A percentile compares a stretch with the other conserved stretches of the same genome.
phyloP scores from a whole-genome alignment of 2,797 vertebrate genomes.

The Malacoctenus gilli region DNA sequence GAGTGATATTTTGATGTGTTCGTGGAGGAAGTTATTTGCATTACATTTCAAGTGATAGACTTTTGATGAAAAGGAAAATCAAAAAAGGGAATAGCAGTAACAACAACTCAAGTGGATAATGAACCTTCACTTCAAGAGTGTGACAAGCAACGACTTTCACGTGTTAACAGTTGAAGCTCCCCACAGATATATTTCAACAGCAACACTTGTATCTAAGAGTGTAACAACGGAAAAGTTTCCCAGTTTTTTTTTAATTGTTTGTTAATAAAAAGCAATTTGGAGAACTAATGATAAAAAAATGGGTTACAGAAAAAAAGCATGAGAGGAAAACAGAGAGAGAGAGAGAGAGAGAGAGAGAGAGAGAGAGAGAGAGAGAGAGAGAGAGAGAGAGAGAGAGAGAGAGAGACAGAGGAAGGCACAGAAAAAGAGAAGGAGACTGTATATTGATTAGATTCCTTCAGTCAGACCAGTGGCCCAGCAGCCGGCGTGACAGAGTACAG shows the following conservation, averaged over 20 bases:
- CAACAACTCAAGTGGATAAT: neutral
- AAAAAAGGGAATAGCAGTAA: too few relatives aligned
- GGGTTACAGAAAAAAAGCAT: constrained; percentile 2
- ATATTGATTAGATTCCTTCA: constrained; percentile 77
- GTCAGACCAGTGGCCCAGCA: constrained; percentile 60
- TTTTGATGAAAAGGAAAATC: too few relatives aligned
- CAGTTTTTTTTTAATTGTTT: constrained; percentile 30
- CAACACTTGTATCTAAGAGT: constrained; percentile 4
- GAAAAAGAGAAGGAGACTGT: constrained; percentile 32
- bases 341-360: too few relatives aligned
- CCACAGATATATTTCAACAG: constrained; percentile 5
- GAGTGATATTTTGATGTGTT: too few relatives aligned
- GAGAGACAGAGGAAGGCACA: constrained; percentile 10
- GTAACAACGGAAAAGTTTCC: too few relatives aligned
- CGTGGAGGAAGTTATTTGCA: too few relatives aligned
- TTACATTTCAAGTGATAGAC: too few relatives aligned
- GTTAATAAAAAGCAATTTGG: constrained; percentile 14
- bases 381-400: constrained; percentile 12
- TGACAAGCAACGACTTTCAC: too few relatives aligned
- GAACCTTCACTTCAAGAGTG: too few relatives aligned
- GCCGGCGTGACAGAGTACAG: constrained; percentile 71
- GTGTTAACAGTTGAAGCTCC: too few relatives aligned
- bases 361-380: neutral
- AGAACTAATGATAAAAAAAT: constrained; percentile 8
- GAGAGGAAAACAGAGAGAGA: too few relatives aligned